Base-by-base conservation (phyloP, 2,888 invertebrate genomes). In the Agonopterix arenella region DNA sequence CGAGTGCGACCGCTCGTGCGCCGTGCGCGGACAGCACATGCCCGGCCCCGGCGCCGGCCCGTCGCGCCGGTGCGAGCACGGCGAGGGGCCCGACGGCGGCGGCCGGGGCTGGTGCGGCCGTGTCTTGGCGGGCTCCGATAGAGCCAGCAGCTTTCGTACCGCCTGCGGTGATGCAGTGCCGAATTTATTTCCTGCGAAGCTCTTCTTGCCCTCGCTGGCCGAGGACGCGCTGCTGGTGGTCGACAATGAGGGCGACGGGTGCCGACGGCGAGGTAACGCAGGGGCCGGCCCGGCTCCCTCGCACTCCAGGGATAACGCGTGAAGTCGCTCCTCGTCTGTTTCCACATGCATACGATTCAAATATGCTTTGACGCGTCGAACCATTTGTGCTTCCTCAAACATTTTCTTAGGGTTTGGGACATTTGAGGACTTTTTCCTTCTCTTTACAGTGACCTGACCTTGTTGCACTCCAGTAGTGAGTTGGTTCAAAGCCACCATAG, bases 381-480 rank as follows among this genome's bases (percentile, higher is more conserved):
- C 98, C 99, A 99, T 99, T 86, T 98, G 97, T 36, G 98, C 98
- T 90, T 98, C 98, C 81, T 98, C 98, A 80, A 97, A 98, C 98
- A 98, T 98, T 81, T 98, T 98, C 85, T 98, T 98, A 48, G 97
- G 96, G 84, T 98, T 98, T 1, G 97, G 97, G 4, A 96, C 95
- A 36, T 97, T 95, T 36, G 95, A 92, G 0, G 97, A 95, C 75
- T 97, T 96, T 82, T 97, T 97, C 61, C 97, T 91, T 62, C 97
- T 90, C 73, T 97, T 97, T 0, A 97, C 96, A 1, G 97, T 97
- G 0, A 96, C 95, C 68, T 95, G 94, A 7, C 94, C 94, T 85
- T 88, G 85, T 62, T 91, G 90, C 42, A 91, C 91, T 56, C 92
- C 91, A 8, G 95, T 94, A 4, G 95, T 95, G 75, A 97, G 91